Evolutionary conservation across 2,113 vertebrate species (phyloP).

Genomic region (Eonycteris spelaea): DNA sequence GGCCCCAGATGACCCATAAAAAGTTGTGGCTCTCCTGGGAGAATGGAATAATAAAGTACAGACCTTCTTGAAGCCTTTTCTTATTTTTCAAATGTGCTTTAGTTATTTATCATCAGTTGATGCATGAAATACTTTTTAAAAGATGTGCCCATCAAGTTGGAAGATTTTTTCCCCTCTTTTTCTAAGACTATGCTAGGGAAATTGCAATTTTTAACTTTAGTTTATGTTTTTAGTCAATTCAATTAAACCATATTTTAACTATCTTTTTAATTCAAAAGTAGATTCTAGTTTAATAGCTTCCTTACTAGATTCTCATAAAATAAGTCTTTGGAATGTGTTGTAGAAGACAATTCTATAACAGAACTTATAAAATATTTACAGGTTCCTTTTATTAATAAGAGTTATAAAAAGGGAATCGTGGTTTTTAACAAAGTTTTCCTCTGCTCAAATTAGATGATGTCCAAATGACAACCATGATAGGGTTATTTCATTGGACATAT

Average conservation of each 20-base stretch:
- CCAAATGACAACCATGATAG: neutral
- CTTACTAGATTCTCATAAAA: neutral
- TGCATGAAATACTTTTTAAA: neutral
- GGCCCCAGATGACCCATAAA: slow-evolving; percentile 72
- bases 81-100: slow-evolving; percentile 3
- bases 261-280: neutral
- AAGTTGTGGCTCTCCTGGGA: slow-evolving; percentile 71
- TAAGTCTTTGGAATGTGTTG: neutral
- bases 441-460: neutral
- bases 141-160: neutral
- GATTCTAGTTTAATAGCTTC: neutral
- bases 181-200: neutral
- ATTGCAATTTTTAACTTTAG: neutral
- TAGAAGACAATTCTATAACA: neutral
- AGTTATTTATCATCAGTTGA: slow-evolving; percentile 59
- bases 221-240: slow-evolving; percentile 13
- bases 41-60: slow-evolving; percentile 66
- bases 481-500: neutral
- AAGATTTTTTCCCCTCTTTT: neutral
- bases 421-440: neutral
- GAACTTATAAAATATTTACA: neutral
- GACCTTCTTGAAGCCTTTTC: slow-evolving; percentile 52
- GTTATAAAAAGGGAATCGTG: neutral
- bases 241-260: neutral
- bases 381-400: neutral